Evolutionary conservation across 2,113 vertebrate genomes (phyloP).

Genomic region (Rhombomys opimus): DNA sequence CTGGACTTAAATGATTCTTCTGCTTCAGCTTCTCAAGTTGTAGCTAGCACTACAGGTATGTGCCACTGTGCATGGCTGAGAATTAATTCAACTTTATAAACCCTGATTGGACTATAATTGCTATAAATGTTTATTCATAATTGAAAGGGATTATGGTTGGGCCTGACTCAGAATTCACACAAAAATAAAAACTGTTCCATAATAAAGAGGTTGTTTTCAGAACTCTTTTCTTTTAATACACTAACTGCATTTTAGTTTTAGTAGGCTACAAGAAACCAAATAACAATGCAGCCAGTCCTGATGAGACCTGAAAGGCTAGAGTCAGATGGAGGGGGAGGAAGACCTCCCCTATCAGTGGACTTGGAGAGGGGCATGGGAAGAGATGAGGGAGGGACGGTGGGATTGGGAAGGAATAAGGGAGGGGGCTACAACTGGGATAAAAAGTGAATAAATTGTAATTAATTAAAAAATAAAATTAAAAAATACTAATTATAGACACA

Average conservation of each 20-base stretch:
- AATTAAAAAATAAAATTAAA: not conserved
- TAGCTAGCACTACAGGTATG: not conserved
- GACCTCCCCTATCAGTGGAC: no score
- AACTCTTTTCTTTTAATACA: not conserved
- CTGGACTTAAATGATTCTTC: not conserved
- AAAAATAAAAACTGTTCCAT: not conserved
- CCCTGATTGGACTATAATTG: not conserved
- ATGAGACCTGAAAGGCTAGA: no score
- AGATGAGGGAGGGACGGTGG: no score
- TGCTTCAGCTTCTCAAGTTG: no score
- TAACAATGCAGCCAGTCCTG: no score
- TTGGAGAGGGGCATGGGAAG: no score
- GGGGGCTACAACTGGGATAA: no score
- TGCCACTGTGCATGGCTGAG: not conserved
- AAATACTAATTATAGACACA: not conserved
- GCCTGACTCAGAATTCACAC: not conserved
- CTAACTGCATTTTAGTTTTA: not conserved
- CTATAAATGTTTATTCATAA: constrained; percentile 23
- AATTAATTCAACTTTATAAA: constrained; percentile 1
- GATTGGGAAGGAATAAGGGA: no score
- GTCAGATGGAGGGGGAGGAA: no score
- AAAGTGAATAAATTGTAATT: no score
- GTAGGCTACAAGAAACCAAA: not conserved
- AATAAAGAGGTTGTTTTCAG: not conserved
- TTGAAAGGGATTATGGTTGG: not conserved